phyloP scores from a whole-genome alignment of 2,113 vertebrate genomes.

The human (Homo sapiens) region GRCh38 chr12:98392501-98393000 shows the following conservation, averaged over 20 bases:
- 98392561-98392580: not conserved
- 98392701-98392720: not conserved
- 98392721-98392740: not conserved
- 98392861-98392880: constrained; percentile 76
- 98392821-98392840: constrained; percentile 69
- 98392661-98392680: not conserved
- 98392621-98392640: not conserved
- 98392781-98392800: constrained; percentile 71
- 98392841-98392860: constrained; percentile 71
- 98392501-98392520: not conserved
- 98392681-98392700: not conserved
- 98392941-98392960: constrained; percentile 56
- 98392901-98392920: not conserved
- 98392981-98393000: not conserved
- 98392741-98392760: constrained; percentile 13
- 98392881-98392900: constrained; percentile 69
- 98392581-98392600: not conserved
- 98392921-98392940: constrained; percentile 48
- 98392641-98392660: not conserved
- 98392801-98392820: constrained; percentile 71
- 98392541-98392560: not conserved
- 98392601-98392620: not conserved
- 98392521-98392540: not conserved
- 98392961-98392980: not conserved
- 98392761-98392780: constrained; percentile 62